A percentile compares a stretch with the other conserved stretches of the same genome.
phyloP scores from a whole-genome alignment of 2,797 vertebrate species.

The Gallinago nigripennis region DNA sequence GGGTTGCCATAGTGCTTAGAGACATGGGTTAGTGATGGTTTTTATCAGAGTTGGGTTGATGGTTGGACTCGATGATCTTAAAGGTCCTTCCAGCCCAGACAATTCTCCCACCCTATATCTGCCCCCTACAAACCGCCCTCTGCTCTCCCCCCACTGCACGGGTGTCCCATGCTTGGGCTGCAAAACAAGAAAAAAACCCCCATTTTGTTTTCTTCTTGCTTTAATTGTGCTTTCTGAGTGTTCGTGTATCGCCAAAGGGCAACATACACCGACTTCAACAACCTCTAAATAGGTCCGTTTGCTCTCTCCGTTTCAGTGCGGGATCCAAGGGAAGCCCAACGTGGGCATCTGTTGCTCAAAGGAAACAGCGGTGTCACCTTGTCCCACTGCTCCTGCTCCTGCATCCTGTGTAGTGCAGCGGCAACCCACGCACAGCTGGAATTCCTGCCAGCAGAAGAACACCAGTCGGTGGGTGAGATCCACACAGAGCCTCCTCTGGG shows the following conservation, averaged over 20 bases:
- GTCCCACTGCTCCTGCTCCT: not conserved
- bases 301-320: not conserved
- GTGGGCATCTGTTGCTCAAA: constrained; percentile 28
- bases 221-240: not conserved
- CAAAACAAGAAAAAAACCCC: not conserved
- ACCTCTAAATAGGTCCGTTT: not conserved
- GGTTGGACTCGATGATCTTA: too few relatives aligned
- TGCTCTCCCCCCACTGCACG: not conserved
- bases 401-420: not conserved
- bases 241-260: not conserved
- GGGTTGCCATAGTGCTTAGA: too few relatives aligned
- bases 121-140: not conserved
- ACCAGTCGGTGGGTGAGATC: not conserved
- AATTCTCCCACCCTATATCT: not conserved
- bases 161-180: not conserved
- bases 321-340: not conserved
- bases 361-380: not conserved
- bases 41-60: too few relatives aligned
- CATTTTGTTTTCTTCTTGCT: not conserved
- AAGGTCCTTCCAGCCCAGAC: not conserved
- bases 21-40: too few relatives aligned
- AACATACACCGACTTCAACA: not conserved
- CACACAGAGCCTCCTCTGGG: not conserved
- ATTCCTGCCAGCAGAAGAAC: not conserved
- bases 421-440: constrained; percentile 5